Conservation (phyloP, 2,113 vertebrate genomes). For the Prinia subflava region DNA sequence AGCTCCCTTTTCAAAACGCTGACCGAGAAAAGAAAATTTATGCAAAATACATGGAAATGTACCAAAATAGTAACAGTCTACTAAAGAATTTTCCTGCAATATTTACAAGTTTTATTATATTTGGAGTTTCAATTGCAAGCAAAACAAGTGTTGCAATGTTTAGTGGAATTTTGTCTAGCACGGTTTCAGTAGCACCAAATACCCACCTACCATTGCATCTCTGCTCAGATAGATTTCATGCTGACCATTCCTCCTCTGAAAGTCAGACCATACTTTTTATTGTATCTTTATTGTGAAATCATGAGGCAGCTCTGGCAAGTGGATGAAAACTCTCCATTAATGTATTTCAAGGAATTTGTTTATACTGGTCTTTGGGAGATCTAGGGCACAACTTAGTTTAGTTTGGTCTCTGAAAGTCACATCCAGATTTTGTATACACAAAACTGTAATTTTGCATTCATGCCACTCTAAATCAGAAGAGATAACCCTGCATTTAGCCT, state of each 20-base stretch:
- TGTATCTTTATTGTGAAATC: background rate
- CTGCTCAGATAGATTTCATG: background rate
- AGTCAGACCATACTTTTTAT: background rate
- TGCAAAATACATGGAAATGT: background rate
- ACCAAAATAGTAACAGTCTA: background rate
- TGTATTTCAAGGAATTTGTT: background rate
- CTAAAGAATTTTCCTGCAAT: background rate
- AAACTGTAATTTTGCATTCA: background rate
- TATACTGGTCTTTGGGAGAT: background rate
- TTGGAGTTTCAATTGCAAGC: background rate
- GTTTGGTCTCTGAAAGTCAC: background rate
- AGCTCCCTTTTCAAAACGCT: background rate
- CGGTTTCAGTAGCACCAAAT: background rate
- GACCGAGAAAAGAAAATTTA: background rate
- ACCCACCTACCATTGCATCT: background rate
- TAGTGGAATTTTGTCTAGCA: background rate
- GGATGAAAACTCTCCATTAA: background rate
- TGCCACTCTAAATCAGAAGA: background rate
- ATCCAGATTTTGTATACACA: background rate
- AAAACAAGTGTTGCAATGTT: background rate
- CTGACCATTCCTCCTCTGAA: background rate
- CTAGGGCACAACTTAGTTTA: background rate
- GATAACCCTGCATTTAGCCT: background rate
- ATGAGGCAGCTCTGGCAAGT: background rate
- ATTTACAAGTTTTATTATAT: background rate